A percentile compares a stretch with the other conserved stretches of the same genome.
phyloP scores from a whole-genome alignment of 2,113 vertebrate genomes.

The Pelodiscus sinensis region DNA sequence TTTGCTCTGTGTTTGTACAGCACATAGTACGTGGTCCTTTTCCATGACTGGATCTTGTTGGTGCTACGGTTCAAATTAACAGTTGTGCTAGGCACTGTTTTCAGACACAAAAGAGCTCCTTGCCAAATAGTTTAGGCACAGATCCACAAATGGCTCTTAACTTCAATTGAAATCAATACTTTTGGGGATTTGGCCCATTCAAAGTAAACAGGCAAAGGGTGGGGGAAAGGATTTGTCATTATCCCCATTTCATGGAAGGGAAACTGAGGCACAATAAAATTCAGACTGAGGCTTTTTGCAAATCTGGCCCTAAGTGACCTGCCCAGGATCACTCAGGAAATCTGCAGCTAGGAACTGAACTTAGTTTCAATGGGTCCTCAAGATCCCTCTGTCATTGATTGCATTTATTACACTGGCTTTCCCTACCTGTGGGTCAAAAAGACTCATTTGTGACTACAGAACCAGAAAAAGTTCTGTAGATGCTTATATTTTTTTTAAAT shows the following conservation, averaged over 20 bases:
- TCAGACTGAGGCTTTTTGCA: not conserved
- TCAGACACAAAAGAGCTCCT: not conserved
- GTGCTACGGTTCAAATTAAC: not conserved
- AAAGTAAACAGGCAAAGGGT: not conserved
- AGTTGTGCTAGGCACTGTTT: not conserved
- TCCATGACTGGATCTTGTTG: not conserved
- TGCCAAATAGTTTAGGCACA: not conserved
- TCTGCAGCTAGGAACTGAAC: not conserved
- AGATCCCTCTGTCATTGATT: too few relatives aligned
- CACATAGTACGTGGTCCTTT: not conserved
- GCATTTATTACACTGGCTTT: not conserved
- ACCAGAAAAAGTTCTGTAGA: not conserved
- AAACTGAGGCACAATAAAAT: not conserved
- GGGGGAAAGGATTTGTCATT: not conserved
- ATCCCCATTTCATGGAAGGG: not conserved
- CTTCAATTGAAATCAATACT: not conserved
- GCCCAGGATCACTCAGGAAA: not conserved
- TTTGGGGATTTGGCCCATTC: not conserved
- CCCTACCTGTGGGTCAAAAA: not conserved
- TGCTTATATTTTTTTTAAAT: not conserved
- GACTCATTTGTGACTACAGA: not conserved
- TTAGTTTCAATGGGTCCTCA: rapidly evolving
- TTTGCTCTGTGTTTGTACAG: not conserved
- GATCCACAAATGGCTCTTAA: not conserved
- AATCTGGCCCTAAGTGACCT: not conserved